Evolutionary conservation across 2,888 invertebrate genomes (phyloP).

Genomic region (Sclerodermus sp.): DNA sequence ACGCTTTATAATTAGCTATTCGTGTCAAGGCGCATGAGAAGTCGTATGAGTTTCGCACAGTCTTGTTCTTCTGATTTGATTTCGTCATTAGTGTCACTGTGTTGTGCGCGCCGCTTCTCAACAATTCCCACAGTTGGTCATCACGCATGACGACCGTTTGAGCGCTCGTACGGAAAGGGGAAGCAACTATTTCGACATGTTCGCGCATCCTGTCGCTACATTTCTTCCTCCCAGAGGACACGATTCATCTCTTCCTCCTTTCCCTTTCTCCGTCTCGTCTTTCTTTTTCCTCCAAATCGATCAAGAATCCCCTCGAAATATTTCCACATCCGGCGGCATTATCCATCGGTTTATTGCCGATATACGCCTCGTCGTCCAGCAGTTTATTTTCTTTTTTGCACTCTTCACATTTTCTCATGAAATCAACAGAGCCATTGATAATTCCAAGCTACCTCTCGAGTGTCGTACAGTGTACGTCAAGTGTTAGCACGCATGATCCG

Average conservation of each 20-base stretch:
- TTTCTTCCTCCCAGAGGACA: not conserved
- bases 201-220: conserved; percentile 9
- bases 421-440: too few relatives aligned
- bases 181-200: conserved; percentile 17
- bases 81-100: conserved; percentile 22
- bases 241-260: not conserved
- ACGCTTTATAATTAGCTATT: not conserved
- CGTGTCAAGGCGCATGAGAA: not conserved
- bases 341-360: too few relatives aligned
- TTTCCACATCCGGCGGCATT: too few relatives aligned
- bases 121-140: conserved; percentile 24
- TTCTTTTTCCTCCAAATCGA: too few relatives aligned
- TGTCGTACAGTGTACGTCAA: too few relatives aligned
- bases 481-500: too few relatives aligned
- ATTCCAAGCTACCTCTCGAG: too few relatives aligned
- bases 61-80: not conserved
- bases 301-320: too few relatives aligned
- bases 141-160: conserved; percentile 7
- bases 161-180: conserved; percentile 4
- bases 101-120: conserved; percentile 4
- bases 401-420: too few relatives aligned
- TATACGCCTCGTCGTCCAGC: too few relatives aligned
- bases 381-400: too few relatives aligned
- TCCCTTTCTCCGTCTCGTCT: not conserved
- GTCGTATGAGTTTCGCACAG: not conserved